A percentile compares a stretch with the other conserved stretches of the same genome.
These are phyloP conservation scores for Lagorchestes hirsutus DNA, from an alignment of 2,797 vertebrate species.

Conservation along the genomic window DNA sequence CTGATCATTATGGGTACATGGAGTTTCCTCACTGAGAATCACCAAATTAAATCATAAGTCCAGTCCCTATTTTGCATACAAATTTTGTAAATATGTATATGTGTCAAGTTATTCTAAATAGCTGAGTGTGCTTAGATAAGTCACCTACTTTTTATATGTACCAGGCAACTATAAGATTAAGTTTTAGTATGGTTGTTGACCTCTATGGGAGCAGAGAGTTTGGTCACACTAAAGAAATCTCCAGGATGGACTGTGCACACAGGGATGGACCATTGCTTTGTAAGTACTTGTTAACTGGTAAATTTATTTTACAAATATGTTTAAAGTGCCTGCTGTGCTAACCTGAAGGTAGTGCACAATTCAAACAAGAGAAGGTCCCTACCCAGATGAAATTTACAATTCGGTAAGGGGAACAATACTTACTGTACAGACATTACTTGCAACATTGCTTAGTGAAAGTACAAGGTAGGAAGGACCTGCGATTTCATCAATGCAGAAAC, in stretches of 20 bases:
- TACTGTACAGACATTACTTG: not conserved
- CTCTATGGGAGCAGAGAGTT: not conserved
- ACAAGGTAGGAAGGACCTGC: not conserved
- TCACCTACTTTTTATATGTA: not conserved
- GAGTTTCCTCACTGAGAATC: not conserved
- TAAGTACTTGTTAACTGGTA: not conserved
- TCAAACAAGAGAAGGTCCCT: not conserved
- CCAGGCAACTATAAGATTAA: not conserved
- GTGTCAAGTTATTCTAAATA: not conserved
- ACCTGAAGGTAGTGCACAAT: not conserved
- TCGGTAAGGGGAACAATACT: not conserved
- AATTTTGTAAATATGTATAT: not conserved
- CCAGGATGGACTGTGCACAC: not conserved
- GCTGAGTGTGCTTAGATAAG: not conserved
- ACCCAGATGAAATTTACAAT: not conserved
- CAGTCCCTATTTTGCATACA: not conserved
- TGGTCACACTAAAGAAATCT: not conserved
- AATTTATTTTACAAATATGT: not conserved
- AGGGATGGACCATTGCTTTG: not conserved
- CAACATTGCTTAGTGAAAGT: not conserved
- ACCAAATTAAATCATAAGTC: not conserved
- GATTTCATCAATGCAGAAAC: not conserved
- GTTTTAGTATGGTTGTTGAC: not conserved
- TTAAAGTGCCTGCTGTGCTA: not conserved
- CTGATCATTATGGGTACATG: not conserved